Conservation (phyloP, 1,140 invertebrate genomes). For the Brachionus sp. region DNA sequence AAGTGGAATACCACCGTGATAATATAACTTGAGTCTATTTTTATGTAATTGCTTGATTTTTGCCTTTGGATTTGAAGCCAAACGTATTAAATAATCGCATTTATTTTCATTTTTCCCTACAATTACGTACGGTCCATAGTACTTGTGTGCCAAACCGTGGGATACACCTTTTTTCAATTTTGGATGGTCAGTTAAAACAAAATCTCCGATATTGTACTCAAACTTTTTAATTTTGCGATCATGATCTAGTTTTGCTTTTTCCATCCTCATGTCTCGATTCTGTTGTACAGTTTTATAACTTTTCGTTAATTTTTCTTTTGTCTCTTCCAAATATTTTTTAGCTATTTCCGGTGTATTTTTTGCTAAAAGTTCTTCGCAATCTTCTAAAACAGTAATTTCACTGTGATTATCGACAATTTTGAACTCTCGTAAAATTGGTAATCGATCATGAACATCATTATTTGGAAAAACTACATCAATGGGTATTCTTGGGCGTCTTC, state of each 20-base stretch:
- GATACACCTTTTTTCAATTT: background rate
- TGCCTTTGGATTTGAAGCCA: background rate
- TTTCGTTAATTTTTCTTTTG: background rate
- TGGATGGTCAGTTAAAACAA: background rate
- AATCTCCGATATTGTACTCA: background rate
- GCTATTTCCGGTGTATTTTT: background rate
- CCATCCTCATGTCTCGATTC: background rate
- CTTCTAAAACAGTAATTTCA: conserved; percentile 16
- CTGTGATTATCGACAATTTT: background rate
- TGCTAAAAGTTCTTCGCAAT: background rate
- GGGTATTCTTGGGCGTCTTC: background rate
- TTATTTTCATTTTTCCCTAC: conserved; percentile 3
- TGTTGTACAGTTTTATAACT: background rate
- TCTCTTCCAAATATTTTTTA: conserved; percentile 5
- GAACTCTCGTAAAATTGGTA: conserved; percentile 8
- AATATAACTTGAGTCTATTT: background rate
- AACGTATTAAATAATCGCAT: background rate
- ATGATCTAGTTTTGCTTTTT: background rate
- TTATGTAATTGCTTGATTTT: background rate
- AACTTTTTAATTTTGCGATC: background rate
- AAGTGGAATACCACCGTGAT: background rate
- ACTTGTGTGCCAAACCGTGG: background rate
- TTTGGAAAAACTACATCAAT: conserved; percentile 2
- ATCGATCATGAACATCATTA: background rate
- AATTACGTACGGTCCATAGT: background rate